Conservation (phyloP, 2,113 vertebrate genomes). For the Montifringilla adamsi region DNA sequence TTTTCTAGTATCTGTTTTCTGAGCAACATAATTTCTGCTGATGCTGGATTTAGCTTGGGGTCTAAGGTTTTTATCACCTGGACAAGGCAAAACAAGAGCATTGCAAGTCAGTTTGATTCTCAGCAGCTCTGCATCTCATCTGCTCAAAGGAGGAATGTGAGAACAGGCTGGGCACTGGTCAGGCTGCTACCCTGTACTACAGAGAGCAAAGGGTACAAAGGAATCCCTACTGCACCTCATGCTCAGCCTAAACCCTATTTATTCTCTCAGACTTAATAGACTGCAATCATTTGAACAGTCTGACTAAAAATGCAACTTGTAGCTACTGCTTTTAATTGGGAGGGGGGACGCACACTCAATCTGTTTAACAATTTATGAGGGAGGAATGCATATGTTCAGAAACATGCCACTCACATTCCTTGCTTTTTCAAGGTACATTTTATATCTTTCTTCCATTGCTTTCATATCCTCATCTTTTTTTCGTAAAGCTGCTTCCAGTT, state of each 20-base stretch:
- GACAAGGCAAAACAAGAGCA: not conserved
- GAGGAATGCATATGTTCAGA: not conserved
- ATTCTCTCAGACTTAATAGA: not conserved
- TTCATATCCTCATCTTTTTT: slow-evolving; percentile 99
- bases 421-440: slow-evolving; percentile 98
- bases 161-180: not conserved
- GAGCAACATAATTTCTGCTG: slow-evolving; percentile 91
- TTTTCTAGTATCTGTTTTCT: slow-evolving; percentile 87
- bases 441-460: slow-evolving; percentile 97
- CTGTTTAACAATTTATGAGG: not conserved
- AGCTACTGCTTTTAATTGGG: not conserved
- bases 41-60: slow-evolving; percentile 94
- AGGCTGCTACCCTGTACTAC: not conserved
- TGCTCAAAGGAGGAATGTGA: not conserved
- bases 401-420: slow-evolving; percentile 83
- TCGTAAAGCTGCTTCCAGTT: slow-evolving; percentile 89
- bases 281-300: not conserved
- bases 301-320: not conserved
- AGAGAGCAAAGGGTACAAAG: not conserved
- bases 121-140: not conserved
- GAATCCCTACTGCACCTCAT: not conserved
- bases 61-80: slow-evolving; percentile 96
- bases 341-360: not conserved
- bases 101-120: not conserved
- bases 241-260: not conserved